A percentile compares a stretch with the other conserved stretches of the same genome.
These are phyloP conservation scores for Amniataba percoides DNA, from an alignment of 2,797 vertebrate species.

Conservation along the genomic window DNA sequence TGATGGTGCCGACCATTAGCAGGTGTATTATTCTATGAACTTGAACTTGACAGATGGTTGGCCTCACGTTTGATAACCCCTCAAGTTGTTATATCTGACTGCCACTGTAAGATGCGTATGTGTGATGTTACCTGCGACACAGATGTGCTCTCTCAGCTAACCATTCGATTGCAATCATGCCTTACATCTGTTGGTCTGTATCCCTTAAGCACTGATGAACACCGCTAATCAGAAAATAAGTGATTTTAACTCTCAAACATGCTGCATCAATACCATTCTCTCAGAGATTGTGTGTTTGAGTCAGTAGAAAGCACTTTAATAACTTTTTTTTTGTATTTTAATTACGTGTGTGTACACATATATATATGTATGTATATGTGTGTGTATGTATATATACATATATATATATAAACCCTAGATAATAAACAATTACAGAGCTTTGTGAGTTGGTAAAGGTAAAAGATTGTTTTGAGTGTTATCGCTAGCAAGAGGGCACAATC, in stretches of 20 bases:
- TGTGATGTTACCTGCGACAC: conserved; percentile 65
- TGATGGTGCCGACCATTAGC: conserved; percentile 42
- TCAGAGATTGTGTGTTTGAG: conserved; percentile 81
- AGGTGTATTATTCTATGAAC: conserved; percentile 59
- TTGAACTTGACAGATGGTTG: conserved; percentile 60
- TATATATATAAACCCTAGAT: conserved; percentile 48
- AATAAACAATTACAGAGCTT: conserved; percentile 65
- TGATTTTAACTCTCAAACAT: conserved; percentile 84
- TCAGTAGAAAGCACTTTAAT: conserved; percentile 87
- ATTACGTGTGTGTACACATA: conserved; percentile 59
- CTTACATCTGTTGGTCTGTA: conserved; percentile 80
- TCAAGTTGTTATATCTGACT: conserved; percentile 59
- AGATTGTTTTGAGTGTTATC: conserved; percentile 72
- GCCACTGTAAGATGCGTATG: conserved; percentile 64
- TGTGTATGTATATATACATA: conserved; percentile 30
- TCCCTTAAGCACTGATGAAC: conserved; percentile 85
- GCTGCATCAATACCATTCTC: conserved; percentile 80
- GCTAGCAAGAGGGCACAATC: conserved; percentile 63
- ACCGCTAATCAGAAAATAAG: conserved; percentile 78
- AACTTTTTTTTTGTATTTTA: conserved; percentile 72
- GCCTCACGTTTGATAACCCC: conserved; percentile 54
- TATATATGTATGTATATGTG: conserved; percentile 42
- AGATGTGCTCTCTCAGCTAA: conserved; percentile 74
- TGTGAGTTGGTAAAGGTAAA: conserved; percentile 73
- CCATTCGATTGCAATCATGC: conserved; percentile 80